Base-by-base conservation (phyloP, 2,797 vertebrate genomes). In the Channa striata region DNA sequence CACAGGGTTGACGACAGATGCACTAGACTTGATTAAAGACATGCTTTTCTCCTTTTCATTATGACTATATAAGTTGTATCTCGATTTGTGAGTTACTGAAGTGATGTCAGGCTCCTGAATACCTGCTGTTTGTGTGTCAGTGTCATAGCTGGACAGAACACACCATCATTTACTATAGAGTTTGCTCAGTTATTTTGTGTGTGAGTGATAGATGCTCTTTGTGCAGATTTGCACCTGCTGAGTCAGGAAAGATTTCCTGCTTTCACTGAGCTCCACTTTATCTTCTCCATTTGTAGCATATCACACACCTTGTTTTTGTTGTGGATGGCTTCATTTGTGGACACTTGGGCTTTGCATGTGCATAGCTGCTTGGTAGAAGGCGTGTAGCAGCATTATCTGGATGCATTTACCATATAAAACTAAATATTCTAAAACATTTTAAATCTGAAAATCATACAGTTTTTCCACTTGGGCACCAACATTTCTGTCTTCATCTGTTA, bases 11-110 rank as follows among this genome's bases (percentile, higher is more conserved):
- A 59, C 82, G 84, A 87, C 72, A 88, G 86, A 88, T 66, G 65
- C 74, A 64, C 68, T 48, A n/a, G 57, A 21, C 56, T 37, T 89
- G 72, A 87, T 89, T 90, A 89, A 87, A 81, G 72, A 81, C 79
- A 46, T 16, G 52, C 3, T 49, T 49, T 36, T 46, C 51, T 67
- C 50, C 73, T 4, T 73, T 16, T 67, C 67, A 65, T 68, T 42
- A 44, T 14, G 34, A 59, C 33, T 44, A 21, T 17, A 16, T 61
- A 44, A 78, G 16, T 61, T 56, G 21, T 16, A 43, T 54, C 54
- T 13, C 30, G 39, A 60, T 44, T 10, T 52, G 48, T 8, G 59
- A 12, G 60, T 34, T 60, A 46, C 7, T 39, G 47, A 71, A 52
- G 39, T 74, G 49, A 50, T 63, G 59, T 58, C 46, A 5, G 44